Evolutionary conservation across 2,113 vertebrate genomes (phyloP).

Genomic region (Pelecanus crispus): DNA sequence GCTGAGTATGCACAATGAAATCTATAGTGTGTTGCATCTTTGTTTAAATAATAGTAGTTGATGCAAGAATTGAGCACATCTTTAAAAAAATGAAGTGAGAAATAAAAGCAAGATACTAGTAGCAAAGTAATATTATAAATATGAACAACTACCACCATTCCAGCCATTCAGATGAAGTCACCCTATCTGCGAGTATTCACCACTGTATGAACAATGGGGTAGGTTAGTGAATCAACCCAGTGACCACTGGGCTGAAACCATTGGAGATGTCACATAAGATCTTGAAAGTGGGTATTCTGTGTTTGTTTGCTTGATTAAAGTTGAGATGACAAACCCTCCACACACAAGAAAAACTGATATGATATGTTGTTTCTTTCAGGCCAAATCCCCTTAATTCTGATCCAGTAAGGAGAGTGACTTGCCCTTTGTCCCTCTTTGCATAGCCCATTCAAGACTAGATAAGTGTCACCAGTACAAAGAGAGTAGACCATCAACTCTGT

Average conservation of each 20-base stretch:
- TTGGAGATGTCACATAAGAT: not conserved
- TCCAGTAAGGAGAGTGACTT: not conserved
- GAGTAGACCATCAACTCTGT: not conserved
- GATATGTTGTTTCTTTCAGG: not conserved
- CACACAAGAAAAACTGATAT: not conserved
- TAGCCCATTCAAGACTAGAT: not conserved
- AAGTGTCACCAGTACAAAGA: not conserved
- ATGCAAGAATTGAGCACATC: not conserved
- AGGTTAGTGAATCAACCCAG: not conserved
- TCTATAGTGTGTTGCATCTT: not conserved
- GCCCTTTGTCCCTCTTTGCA: not conserved
- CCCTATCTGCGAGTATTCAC: not conserved
- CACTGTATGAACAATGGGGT: not conserved
- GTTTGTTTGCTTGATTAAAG: not conserved
- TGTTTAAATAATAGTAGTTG: not conserved
- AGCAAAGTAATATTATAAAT: not conserved
- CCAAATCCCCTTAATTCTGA: not conserved
- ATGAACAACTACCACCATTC: not conserved
- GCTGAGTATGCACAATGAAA: not conserved
- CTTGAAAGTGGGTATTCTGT: not conserved
- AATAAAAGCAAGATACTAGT: not conserved
- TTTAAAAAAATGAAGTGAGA: not conserved
- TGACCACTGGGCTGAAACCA: not conserved
- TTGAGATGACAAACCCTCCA: not conserved
- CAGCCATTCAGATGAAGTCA: not conserved